Percentiles rank a stretch among this genome's conserved stretches.
Evolutionary conservation across 2,113 vertebrate genomes (phyloP).

Genomic region (Corvus moneduloides): DNA sequence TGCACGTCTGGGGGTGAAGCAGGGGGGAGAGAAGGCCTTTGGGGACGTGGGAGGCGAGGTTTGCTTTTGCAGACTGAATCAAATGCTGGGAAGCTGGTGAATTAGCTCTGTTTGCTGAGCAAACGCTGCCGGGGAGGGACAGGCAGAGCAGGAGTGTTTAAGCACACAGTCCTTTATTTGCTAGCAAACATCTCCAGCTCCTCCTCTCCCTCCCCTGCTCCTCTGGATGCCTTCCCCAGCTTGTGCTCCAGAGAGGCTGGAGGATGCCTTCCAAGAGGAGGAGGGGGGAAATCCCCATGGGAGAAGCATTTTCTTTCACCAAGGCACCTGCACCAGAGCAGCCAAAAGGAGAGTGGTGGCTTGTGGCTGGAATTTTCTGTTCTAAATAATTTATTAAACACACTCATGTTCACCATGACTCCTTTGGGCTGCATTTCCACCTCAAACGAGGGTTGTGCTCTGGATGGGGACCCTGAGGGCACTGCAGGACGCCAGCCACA

Average conservation of each 20-base stretch:
- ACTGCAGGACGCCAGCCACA: neutral
- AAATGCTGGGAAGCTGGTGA: slow-evolving; percentile 21
- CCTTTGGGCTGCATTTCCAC: neutral
- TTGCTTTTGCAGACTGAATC: slow-evolving; percentile 31
- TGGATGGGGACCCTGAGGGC: neutral
- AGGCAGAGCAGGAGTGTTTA: slow-evolving; percentile 38
- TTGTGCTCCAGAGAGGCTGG: neutral
- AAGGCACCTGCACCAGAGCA: neutral
- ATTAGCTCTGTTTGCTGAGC: slow-evolving; percentile 76
- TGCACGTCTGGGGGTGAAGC: neutral
- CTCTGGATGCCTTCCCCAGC: neutral
- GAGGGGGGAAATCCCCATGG: neutral
- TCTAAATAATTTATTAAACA: neutral
- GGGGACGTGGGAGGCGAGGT: neutral
- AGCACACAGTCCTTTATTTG: slow-evolving; percentile 62
- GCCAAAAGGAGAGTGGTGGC: neutral
- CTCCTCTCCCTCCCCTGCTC: neutral
- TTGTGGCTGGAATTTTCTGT: fast-evolving
- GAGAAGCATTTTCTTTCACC: neutral
- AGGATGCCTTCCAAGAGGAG: neutral
- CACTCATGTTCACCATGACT: neutral
- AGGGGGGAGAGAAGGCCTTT: neutral
- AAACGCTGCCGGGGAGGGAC: slow-evolving; percentile 60
- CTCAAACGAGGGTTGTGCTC: neutral
- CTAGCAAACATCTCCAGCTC: slow-evolving; percentile 58